Evolutionary conservation across 2,113 vertebrate species (phyloP), one percentile per base, ranked within the genome.

Genomic region (Edolisoma coerulescens): DNA sequence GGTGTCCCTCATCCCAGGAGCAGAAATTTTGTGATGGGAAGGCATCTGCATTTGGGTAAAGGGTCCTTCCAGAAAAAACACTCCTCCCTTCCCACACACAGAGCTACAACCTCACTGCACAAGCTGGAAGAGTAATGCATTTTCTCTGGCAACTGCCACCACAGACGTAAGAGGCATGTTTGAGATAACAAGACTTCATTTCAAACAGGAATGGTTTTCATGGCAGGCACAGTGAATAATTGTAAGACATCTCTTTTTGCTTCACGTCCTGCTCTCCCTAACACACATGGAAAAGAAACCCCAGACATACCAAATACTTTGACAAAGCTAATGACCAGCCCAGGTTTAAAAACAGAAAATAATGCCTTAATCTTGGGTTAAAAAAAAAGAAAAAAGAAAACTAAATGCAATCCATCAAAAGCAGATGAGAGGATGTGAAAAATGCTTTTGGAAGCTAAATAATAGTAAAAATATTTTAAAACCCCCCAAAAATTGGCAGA

Each of bases 331-430:
- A 90, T 75, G 82, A 87, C 63, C 61, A 90, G 37, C 21, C 42
- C 16, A 87, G 44, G 41, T 86, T 84, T 93, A 71, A 90, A 96
- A 92, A 16, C 54, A 86, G 57, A 89, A 93, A 78, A 87, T 39
- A 39, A 84, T 39, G 59, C n/a, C 69, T 87, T 84, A 89, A 79
- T 94, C 56, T 35, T 65, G 11, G 6, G 30, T 52, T 21, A 3
- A 49, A 56, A 83, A 76, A 63, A 47, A 45, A 22, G 3, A 49
- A 59, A 42, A 53, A 61, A 33, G 10, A 50, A 84, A 84, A 54
- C 60, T n/a, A 93, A 88, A 92, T 64, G 10, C 60, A 92, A 71
- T 94, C 88, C 76, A 79, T 84, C 93, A 92, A 92, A 90, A 90
- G 76, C 79, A 81, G 52, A 75, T 59, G 60, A 93, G 67, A 81